phyloP scores from a whole-genome alignment of 1,140 invertebrate species.

The Dolichoris vasculosae region DNA sequence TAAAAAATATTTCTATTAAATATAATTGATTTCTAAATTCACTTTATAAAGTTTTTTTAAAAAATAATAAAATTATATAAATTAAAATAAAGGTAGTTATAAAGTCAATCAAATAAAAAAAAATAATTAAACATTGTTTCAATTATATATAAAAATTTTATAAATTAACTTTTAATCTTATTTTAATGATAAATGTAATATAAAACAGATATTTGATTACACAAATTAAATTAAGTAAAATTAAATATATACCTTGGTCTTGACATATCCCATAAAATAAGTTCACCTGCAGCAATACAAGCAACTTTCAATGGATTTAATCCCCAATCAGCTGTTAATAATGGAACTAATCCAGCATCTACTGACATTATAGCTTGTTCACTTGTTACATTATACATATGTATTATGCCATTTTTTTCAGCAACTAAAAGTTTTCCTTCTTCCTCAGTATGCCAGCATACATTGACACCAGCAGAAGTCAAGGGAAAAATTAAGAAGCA shows the following conservation, averaged over 20 bases:
- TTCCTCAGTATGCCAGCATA: slow-evolving; percentile 82
- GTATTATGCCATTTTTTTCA: slow-evolving; percentile 83
- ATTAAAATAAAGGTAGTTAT: too few relatives aligned
- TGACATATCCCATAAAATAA: slow-evolving; percentile 79
- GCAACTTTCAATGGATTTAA: slow-evolving; percentile 79
- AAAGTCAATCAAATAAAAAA: too few relatives aligned
- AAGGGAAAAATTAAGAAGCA: slow-evolving; percentile 78
- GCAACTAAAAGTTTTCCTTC: slow-evolving; percentile 84
- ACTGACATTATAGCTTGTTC: slow-evolving; percentile 83
- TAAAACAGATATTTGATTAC: too few relatives aligned
- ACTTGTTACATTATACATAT: slow-evolving; percentile 82
- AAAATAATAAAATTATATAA: too few relatives aligned
- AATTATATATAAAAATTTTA: too few relatives aligned
- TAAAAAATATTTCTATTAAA: too few relatives aligned
- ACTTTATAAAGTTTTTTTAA: too few relatives aligned
- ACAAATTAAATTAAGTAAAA: slow-evolving; percentile 1
- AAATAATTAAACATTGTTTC: too few relatives aligned
- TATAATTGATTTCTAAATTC: too few relatives aligned
- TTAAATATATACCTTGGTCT: slow-evolving; percentile 73
- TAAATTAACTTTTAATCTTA: too few relatives aligned
- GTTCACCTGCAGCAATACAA: slow-evolving; percentile 78
- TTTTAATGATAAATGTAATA: too few relatives aligned
- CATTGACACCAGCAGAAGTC: slow-evolving; percentile 81
- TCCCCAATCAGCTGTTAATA: slow-evolving; percentile 83
- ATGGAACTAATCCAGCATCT: slow-evolving; percentile 78